A percentile compares a stretch with the other conserved stretches of the same genome.
Conservation (phyloP, 2,113 vertebrate genomes). For the Pygathrix nemaeus region DNA sequence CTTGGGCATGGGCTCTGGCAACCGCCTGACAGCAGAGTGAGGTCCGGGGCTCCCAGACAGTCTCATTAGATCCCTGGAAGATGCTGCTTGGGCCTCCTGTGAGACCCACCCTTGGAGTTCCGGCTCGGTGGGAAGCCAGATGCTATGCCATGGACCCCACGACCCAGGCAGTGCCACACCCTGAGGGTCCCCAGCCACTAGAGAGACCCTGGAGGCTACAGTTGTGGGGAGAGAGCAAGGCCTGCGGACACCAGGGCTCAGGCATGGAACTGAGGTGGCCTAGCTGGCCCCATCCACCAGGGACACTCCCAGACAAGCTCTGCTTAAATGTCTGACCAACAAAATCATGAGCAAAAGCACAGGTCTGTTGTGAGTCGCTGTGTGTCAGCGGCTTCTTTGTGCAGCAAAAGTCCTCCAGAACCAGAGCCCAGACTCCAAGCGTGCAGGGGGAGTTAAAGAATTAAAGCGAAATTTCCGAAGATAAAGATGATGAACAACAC, state of each 20-base stretch:
- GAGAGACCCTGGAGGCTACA: neutral
- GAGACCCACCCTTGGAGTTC: fast-evolving
- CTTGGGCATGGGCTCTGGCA: too few species aligned
- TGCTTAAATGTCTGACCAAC: too few species aligned
- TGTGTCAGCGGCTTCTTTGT: fast-evolving
- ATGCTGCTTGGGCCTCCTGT: neutral
- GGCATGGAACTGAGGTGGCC: fast-evolving
- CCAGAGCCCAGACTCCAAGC: fast-evolving
- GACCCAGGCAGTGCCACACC: fast-evolving
- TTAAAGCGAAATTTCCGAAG: neutral
- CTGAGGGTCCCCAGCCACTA: fast-evolving
- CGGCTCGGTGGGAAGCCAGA: neutral
- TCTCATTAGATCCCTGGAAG: too few species aligned
- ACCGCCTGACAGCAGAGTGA: neutral
- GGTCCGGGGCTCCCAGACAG: neutral
- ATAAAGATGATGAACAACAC: constrained; percentile 69
- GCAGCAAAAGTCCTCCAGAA: neutral
- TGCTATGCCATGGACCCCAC: fast-evolving
- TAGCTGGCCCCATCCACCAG: fast-evolving
- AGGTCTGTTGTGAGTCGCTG: fast-evolving
- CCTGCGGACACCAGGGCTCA: fast-evolving
- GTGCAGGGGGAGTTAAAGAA: neutral
- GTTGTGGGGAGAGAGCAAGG: neutral
- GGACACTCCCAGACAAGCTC: neutral
- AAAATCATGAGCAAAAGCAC: fast-evolving